A percentile compares a stretch with the other conserved stretches of the same genome.
These are phyloP conservation scores for Drosophila arizonae DNA, from an alignment of 1,140 invertebrate species.

Conservation along the genomic window DNA sequence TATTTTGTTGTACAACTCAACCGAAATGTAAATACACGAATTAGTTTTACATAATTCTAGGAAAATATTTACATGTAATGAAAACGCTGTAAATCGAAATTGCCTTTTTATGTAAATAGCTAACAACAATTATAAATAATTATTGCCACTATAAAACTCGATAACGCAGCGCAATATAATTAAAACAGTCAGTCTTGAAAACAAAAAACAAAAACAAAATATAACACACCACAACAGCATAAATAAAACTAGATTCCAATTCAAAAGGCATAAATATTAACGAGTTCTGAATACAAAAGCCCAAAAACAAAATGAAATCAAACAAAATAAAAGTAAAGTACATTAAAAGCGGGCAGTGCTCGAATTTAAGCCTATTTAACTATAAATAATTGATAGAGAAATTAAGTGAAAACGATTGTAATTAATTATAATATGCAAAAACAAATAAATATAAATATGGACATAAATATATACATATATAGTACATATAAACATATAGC, in stretches of 20 bases:
- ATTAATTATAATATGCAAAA: conserved; percentile 38
- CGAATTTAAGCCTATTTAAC: conserved; percentile 27
- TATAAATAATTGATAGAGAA: conserved; percentile 28
- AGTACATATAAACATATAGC: not conserved
- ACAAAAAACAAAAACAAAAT: no score
- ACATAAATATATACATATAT: no score
- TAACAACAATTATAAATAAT: conserved; percentile 37
- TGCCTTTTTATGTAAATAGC: conserved; percentile 52
- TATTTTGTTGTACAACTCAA: not conserved
- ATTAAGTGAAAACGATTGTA: conserved; percentile 32
- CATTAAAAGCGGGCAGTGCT: conserved; percentile 19
- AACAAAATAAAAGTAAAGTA: conserved; percentile 5
- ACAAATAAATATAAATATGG: conserved; percentile 5
- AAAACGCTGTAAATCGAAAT: conserved; percentile 55
- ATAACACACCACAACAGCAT: not conserved
- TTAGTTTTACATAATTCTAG: conserved; percentile 11
- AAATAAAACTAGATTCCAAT: conserved; percentile 13
- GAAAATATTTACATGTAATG: conserved; percentile 43
- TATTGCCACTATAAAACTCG: conserved; percentile 32
- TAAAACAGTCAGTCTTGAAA: conserved; percentile 18
- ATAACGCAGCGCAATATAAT: conserved; percentile 24
- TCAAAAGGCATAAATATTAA: conserved; percentile 16
- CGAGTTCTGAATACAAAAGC: conserved; percentile 27
- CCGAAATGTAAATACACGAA: conserved; percentile 13
- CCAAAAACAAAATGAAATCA: conserved; percentile 1